Percentiles rank a stretch among this genome's conserved stretches.
Conservation (phyloP, 2,113 vertebrate species). For the Pycnonotus jocosus region DNA sequence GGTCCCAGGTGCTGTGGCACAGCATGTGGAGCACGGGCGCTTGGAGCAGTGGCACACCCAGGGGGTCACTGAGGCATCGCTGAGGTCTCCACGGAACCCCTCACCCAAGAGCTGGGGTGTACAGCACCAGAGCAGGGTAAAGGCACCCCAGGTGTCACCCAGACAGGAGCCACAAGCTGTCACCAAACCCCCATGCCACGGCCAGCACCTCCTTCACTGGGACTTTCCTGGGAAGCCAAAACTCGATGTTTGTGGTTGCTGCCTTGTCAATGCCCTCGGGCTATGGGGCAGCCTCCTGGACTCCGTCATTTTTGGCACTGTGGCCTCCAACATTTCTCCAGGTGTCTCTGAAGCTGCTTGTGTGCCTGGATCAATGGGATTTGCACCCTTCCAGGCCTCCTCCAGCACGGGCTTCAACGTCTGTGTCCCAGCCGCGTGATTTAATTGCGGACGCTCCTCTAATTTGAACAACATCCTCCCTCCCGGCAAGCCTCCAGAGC, state of each 20-base stretch:
- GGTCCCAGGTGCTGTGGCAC: neutral
- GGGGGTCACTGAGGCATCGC: accelerated
- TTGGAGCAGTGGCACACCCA: accelerated
- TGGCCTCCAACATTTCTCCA: neutral
- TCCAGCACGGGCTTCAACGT: neutral
- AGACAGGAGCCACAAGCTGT: neutral
- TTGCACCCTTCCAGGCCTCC: neutral
- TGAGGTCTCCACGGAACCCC: accelerated
- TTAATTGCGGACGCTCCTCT: neutral
- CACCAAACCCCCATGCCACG: accelerated
- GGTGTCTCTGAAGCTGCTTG: neutral
- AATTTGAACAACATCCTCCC: neutral
- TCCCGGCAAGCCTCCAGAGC: neutral
- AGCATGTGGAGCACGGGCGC: accelerated
- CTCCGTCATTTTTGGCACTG: accelerated
- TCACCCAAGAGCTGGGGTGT: accelerated
- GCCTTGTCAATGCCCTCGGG: accelerated
- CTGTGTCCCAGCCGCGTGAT: neutral
- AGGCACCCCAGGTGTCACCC: neutral
- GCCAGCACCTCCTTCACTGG: accelerated
- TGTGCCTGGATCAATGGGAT: neutral
- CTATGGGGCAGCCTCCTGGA: accelerated
- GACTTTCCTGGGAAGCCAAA: neutral
- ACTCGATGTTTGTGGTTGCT: accelerated
- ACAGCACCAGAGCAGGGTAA: accelerated